Conservation (phyloP, 2,888 invertebrate genomes). For the Caenorhabditis becei region DNA sequence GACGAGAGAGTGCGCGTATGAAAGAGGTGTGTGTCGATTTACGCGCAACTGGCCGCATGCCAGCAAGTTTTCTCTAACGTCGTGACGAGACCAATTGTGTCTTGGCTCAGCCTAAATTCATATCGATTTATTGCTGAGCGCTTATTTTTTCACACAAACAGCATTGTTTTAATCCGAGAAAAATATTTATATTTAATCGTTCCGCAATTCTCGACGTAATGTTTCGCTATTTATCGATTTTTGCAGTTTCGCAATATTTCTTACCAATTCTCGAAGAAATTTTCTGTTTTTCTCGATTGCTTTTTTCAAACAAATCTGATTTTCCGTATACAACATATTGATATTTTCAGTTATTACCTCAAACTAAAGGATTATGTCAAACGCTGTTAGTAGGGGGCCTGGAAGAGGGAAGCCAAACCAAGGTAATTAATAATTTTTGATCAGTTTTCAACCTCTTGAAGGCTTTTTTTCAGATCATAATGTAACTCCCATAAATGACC, state of each 20-base stretch:
- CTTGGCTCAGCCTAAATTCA: slow-evolving; percentile 65
- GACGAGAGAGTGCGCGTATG: slow-evolving; percentile 43
- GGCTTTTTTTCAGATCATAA: slow-evolving; percentile 48
- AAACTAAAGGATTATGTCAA: slow-evolving; percentile 63
- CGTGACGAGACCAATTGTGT: slow-evolving; percentile 55
- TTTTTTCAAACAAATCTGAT: no score
- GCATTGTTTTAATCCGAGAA: slow-evolving; percentile 3
- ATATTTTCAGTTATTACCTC: slow-evolving; percentile 45
- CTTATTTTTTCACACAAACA: not conserved
- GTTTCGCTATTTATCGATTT: not conserved
- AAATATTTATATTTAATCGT: no score
- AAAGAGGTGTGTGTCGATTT: slow-evolving; percentile 55
- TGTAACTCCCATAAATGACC: slow-evolving; percentile 4
- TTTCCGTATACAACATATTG: no score
- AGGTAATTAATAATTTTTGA: slow-evolving; percentile 18
- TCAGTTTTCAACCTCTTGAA: slow-evolving; percentile 12
- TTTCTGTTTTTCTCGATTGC: no score
- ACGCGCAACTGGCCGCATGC: slow-evolving; percentile 45
- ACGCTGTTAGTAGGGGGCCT: slow-evolving; percentile 56
- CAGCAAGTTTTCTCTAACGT: slow-evolving; percentile 26
- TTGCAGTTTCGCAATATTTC: no score
- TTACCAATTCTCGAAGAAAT: no score
- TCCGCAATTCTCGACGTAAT: not conserved
- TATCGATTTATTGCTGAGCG: slow-evolving; percentile 49
- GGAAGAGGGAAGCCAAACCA: slow-evolving; percentile 59